phyloP scores from a whole-genome alignment of 2,797 vertebrate species.

The Enteromius anoplus region DNA sequence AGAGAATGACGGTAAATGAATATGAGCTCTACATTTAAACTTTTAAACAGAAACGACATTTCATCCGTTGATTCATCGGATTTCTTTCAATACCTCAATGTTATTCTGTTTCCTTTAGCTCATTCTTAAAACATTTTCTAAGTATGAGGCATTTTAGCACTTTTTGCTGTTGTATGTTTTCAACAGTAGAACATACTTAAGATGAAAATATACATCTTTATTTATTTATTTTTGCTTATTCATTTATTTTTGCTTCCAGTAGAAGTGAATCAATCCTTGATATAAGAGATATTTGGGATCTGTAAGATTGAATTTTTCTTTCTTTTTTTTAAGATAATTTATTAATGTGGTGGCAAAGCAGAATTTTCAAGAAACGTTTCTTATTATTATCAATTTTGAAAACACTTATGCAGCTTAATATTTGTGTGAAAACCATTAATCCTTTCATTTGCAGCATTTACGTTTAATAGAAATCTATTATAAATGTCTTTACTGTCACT shows the following conservation, averaged over 20 bases:
- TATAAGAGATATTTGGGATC: not conserved
- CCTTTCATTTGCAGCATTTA: not conserved
- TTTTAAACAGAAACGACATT: not conserved
- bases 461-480: not conserved
- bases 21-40: not conserved
- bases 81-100: not conserved
- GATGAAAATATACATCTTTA: not conserved
- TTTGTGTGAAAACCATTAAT: not conserved
- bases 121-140: not conserved
- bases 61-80: not conserved
- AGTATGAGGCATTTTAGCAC: not conserved
- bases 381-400: not conserved
- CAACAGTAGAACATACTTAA: not conserved
- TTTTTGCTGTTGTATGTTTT: not conserved
- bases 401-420: not conserved
- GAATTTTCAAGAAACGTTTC: not conserved
- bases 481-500: not conserved
- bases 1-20: conserved; percentile 11
- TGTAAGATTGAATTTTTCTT: not conserved
- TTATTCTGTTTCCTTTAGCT: not conserved
- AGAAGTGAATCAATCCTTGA: not conserved
- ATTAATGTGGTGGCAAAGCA: not conserved
- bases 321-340: not conserved
- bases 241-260: not conserved
- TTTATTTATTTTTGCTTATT: not conserved